phyloP scores from a whole-genome alignment of 2,888 invertebrate species.

The Oscheius sp. region DNA sequence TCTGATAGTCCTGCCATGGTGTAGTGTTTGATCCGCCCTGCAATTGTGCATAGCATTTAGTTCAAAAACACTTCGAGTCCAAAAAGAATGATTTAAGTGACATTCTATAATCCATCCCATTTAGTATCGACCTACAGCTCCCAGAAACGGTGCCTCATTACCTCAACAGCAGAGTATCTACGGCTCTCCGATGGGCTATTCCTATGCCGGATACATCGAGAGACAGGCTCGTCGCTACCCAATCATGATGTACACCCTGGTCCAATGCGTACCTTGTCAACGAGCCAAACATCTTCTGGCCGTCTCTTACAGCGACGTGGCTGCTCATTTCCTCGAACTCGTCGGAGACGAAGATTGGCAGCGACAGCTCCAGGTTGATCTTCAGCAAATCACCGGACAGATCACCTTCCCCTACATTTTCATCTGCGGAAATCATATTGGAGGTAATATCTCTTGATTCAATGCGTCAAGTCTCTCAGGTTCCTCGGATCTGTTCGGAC shows the following conservation, averaged over 20 bases:
- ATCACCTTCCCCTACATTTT: constrained; percentile 72
- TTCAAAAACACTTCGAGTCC: neutral
- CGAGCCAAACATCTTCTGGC: constrained; percentile 71
- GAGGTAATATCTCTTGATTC: constrained; percentile 46
- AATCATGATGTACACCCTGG: constrained; percentile 69
- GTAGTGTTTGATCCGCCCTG: too few relatives aligned
- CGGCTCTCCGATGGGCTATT: constrained; percentile 32
- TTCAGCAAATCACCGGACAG: constrained; percentile 70
- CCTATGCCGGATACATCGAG: constrained; percentile 42
- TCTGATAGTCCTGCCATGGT: too few relatives aligned
- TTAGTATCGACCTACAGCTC: constrained; percentile 18
- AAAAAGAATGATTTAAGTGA: too few relatives aligned
- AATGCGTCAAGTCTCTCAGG: constrained; percentile 42
- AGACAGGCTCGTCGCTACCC: constrained; percentile 56
- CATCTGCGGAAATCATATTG: constrained; percentile 71
- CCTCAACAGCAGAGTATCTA: constrained; percentile 21
- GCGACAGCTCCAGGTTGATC: constrained; percentile 70
- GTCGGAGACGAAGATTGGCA: constrained; percentile 72
- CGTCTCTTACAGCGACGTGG: constrained; percentile 66
- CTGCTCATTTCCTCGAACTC: constrained; percentile 71
- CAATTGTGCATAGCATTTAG: neutral
- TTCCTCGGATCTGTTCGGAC: constrained; percentile 66
- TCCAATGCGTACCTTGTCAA: constrained; percentile 69
- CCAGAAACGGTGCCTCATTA: constrained; percentile 1
- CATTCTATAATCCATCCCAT: neutral